These are phyloP conservation scores for Octomys mimax DNA, from an alignment of 2,797 vertebrate genomes.

Conservation along the genomic window DNA sequence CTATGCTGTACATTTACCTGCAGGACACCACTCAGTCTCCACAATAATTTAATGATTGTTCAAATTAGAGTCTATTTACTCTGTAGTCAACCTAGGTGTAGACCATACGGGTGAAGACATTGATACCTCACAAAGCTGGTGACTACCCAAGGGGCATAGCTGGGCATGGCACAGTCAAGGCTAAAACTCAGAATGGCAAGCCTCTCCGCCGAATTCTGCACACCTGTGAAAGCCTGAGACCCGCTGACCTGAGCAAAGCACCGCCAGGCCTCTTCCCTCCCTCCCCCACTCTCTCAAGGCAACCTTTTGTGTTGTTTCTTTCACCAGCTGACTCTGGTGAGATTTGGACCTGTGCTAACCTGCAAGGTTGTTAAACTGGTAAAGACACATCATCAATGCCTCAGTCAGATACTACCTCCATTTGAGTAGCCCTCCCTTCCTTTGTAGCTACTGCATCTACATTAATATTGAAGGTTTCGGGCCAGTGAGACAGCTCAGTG, in stretches of 20 bases:
- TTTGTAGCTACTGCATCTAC: neutral
- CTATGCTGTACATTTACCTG: neutral
- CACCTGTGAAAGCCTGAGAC: neutral
- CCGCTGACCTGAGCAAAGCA: fast-evolving
- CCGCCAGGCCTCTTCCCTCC: fast-evolving
- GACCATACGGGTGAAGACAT: fast-evolving
- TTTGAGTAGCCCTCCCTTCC: neutral
- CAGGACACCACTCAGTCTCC: neutral
- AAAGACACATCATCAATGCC: neutral
- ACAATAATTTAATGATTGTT: fast-evolving
- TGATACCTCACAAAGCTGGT: fast-evolving
- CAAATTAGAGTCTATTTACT: no score
- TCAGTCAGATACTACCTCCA: fast-evolving
- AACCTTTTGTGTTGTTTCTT: neutral
- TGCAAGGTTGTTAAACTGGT: neutral
- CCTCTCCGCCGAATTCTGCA: neutral
- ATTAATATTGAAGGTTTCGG: no score
- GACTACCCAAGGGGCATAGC: neutral
- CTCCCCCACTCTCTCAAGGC: neutral
- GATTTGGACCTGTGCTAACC: neutral
- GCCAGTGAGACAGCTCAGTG: no score
- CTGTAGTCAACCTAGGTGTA: no score
- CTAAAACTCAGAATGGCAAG: fast-evolving
- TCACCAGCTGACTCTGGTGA: neutral
- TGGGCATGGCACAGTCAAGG: fast-evolving